Base-by-base conservation (phyloP, 2,888 invertebrate species). In the Nesidiocoris tenuis region DNA sequence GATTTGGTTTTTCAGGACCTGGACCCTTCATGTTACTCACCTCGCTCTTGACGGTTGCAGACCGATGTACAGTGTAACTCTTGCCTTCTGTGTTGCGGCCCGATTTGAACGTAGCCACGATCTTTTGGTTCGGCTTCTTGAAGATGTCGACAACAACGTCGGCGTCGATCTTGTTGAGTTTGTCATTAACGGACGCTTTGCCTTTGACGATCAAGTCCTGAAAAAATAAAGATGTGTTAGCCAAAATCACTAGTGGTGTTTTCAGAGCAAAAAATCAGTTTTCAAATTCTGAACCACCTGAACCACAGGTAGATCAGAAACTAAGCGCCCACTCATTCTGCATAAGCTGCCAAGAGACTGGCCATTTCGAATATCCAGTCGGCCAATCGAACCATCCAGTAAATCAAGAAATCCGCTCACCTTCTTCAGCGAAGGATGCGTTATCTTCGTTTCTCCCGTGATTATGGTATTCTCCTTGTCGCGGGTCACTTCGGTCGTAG, bases 141-240 rank as follows among this genome's bases (percentile, higher is more conserved):
- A 90, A 90, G 1, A 90, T 82, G 80, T 90, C 90, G 0, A 89
- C 81, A 18, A 86, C 84, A 2, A 87, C 7, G 67, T 85, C 84
- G 0, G 83, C 83, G 25, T 84, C 83, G 0, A 83, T 82, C 39
- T 79, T 79, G 39, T 67, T 68, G 24, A 68, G 75, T 23, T 79
- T 80, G 55, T 76, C 77, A 25, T 77, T 76, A 25, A 80, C 17
- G 7, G 76, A 68, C 0, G 84, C 82, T 75, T 84, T 84, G 24
- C 86, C 86, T 18, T 83, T 85, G 17, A 87, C 81, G 1, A 82
- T 80, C 75, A 88, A 81, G 7, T 87, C 85, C 82, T 87, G 65
- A 76, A 78, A 74, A 65, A 78, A 66, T n/a, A n/a, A n/a, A n/a
- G n/a, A n/a, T n/a, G n/a, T n/a, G n/a, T n/a, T n/a, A n/a, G n/a